Evolutionary conservation across 2,113 vertebrate genomes (phyloP), one percentile per base, ranked within the genome.

Genomic region (Suricata suricatta): DNA sequence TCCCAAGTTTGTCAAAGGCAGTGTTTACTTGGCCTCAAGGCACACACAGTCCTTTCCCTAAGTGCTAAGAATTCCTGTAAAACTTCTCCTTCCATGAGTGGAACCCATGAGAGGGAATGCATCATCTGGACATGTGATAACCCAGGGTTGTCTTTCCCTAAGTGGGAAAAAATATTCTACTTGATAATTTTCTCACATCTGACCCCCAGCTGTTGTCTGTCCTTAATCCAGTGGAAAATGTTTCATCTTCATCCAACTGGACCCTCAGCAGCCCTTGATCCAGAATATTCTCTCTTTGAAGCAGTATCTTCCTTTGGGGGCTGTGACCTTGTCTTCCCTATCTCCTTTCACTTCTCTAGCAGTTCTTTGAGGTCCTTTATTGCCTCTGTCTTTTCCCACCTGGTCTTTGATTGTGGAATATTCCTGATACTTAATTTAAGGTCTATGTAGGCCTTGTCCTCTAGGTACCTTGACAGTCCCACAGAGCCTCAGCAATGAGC

Each of bases 1-100:
- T 94, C 76, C 71, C 57, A 85, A 41, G 44, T 57, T 90, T 87
- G 94, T 97, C 95, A 97, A 82, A 97, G 35, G 21, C 88, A 84
- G 74, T 85, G 94, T 90, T 76, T 95, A 81, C 25, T 80, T 97
- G 95, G 94, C 97, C 84, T 89, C 60, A 44, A 60, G 29, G 52
- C 38, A 60, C 19, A n/a, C 5, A 6, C 47, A 54, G 8, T 98
- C 90, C 97, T 94, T 96, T 95, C 64, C 96, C 54, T 97, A 80
- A 98, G 94, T 94, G 94, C 69, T 50, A 33, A 95, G 69, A 29
- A 66, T 77, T 95, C 92, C 90, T 96, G 41, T 96, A 92, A 80
- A 92, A 80, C 23, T 69, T 81, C 84, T 88, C 52, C 10, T 90
- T 64, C 6, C 31, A n/a, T 29, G 72, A 97, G 31, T 66, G 74